A percentile compares a stretch with the other conserved stretches of the same genome.
Evolutionary conservation across 1,140 invertebrate genomes (phyloP).

Genomic region (Hyphantria cunea): DNA sequence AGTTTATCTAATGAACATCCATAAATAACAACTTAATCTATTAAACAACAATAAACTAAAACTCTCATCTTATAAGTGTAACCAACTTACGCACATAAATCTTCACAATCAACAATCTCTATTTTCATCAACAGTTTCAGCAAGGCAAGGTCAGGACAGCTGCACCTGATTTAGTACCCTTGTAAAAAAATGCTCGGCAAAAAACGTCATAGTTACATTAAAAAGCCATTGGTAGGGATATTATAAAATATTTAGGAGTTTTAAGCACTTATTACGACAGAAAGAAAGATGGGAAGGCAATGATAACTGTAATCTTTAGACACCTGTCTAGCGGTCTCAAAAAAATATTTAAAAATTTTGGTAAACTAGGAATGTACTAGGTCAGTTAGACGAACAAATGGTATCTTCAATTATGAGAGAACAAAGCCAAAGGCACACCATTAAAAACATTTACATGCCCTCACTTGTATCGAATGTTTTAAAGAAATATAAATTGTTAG

Average conservation of each 20-base stretch:
- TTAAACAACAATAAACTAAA: neutral
- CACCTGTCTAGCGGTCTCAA: slow-evolving; percentile 50
- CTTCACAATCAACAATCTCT: slow-evolving; percentile 30
- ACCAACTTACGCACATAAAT: no score
- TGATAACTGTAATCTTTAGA: slow-evolving; percentile 31
- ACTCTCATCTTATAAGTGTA: slow-evolving; percentile 17
- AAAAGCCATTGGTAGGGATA: slow-evolving; percentile 57
- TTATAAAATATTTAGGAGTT: slow-evolving; percentile 60
- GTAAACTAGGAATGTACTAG: neutral
- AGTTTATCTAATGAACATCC: no score
- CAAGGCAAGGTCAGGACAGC: slow-evolving; percentile 20
- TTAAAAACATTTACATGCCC: no score
- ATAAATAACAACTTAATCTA: neutral
- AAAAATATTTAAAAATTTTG: slow-evolving; percentile 12
- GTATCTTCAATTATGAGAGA: no score
- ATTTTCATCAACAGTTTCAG: neutral
- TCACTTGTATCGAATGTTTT: no score
- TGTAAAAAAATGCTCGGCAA: slow-evolving; percentile 25
- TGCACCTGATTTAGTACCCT: slow-evolving; percentile 27
- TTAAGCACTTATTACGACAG: slow-evolving; percentile 55
- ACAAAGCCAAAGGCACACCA: no score
- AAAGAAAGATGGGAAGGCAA: slow-evolving; percentile 25
- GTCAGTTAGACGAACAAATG: neutral
- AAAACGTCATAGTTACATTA: slow-evolving; percentile 52
- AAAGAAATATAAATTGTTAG: no score